Percentiles rank a stretch among this genome's conserved stretches.
Evolutionary conservation across 2,888 invertebrate genomes (phyloP).

Genomic region (Xanthorhoe designata): DNA sequence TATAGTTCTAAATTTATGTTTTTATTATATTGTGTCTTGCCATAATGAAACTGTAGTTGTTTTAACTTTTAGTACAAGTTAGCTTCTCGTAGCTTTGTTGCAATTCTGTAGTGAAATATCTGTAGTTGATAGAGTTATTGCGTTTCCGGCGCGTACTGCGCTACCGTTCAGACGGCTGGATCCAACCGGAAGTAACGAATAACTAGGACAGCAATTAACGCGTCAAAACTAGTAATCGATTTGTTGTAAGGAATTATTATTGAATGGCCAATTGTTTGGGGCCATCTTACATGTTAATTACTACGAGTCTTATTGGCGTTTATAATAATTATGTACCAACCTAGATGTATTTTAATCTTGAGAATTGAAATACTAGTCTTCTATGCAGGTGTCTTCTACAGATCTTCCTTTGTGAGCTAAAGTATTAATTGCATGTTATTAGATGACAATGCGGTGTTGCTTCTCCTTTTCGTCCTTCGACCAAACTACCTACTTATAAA

Average conservation of each 20-base stretch:
- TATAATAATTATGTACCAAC: constrained; percentile 10
- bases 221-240: constrained; percentile 1
- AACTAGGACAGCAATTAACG: background rate
- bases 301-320: constrained; percentile 32
- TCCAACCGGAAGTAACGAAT: background rate
- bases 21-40: constrained; percentile 52
- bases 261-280: constrained; percentile 27
- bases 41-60: constrained; percentile 52
- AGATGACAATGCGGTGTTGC: constrained; percentile 22
- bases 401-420: constrained; percentile 40
- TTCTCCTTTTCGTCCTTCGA: constrained; percentile 21
- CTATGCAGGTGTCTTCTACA: constrained; percentile 33
- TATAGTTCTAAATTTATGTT: constrained; percentile 28
- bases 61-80: constrained; percentile 53
- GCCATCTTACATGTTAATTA: constrained; percentile 26
- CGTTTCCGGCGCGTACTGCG: background rate
- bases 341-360: constrained; percentile 25
- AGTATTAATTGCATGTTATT: constrained; percentile 28
- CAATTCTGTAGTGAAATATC: constrained; percentile 18
- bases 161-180: background rate
- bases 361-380: constrained; percentile 44
- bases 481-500: constrained; percentile 6
- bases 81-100: constrained; percentile 28
- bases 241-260: constrained; percentile 13
- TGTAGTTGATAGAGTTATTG: constrained; percentile 5